Percentiles rank a stretch among this genome's conserved stretches.
phyloP scores from a whole-genome alignment of 2,797 vertebrate species.

The Coluber constrictor region DNA sequence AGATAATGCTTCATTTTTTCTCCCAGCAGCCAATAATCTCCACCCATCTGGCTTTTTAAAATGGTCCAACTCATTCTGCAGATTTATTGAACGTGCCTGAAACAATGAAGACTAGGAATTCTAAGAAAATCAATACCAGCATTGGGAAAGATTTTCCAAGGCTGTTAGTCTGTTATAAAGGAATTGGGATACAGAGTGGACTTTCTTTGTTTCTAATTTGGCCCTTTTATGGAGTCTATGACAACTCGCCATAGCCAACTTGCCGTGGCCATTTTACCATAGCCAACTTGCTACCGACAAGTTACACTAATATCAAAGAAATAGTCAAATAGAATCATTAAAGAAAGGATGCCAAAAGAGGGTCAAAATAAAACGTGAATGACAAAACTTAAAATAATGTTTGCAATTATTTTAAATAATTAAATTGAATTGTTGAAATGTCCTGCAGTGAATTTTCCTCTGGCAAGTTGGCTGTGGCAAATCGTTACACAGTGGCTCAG shows the following conservation, averaged over 20 bases:
- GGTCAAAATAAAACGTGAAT: neutral
- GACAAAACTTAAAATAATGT: neutral
- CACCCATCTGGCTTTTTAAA: neutral
- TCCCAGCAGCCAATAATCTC: neutral
- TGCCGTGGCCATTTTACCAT: no score
- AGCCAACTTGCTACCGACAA: neutral
- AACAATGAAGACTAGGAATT: neutral
- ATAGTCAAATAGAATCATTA: neutral
- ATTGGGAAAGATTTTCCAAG: neutral
- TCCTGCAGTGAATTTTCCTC: neutral
- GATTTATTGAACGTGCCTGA: neutral
- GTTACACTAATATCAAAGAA: neutral
- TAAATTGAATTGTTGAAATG: neutral
- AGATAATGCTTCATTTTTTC: neutral
- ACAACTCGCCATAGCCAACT: neutral
- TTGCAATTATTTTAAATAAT: neutral
- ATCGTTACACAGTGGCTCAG: neutral
- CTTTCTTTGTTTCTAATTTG: neutral
- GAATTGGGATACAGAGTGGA: neutral
- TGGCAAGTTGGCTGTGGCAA: neutral
- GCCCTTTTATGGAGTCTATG: neutral
- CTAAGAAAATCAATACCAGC: neutral
- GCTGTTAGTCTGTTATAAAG: accelerated
- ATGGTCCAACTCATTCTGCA: neutral
- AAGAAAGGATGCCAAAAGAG: neutral